Conservation (phyloP, 2,113 vertebrate species). For the Dryoscopus gambensis region DNA sequence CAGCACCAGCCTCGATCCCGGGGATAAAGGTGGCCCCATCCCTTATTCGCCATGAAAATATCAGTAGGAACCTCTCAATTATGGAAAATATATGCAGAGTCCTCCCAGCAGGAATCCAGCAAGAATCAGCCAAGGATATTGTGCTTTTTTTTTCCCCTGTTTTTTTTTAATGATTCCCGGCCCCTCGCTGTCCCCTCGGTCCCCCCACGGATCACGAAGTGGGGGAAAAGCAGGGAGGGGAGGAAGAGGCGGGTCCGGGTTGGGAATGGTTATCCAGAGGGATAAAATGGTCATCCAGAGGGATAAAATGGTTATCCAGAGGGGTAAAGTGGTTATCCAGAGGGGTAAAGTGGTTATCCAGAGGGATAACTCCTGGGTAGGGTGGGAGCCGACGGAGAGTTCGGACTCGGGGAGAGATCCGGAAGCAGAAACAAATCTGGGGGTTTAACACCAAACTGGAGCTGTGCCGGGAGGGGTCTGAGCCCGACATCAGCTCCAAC, state of each 20-base stretch:
- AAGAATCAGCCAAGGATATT: neutral
- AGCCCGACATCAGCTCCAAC: neutral
- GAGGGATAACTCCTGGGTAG: accelerated
- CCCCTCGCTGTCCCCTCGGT: neutral
- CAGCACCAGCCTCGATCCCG: neutral
- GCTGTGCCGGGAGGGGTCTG: neutral
- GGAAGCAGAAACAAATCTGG: neutral
- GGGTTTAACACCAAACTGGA: neutral
- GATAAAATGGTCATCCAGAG: neutral
- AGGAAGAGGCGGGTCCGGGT: neutral
- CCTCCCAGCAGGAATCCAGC: neutral
- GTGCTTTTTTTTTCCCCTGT: neutral
- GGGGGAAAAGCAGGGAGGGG: neutral
- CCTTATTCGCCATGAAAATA: neutral
- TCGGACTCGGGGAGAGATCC: neutral
- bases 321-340: neutral
- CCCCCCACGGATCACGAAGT: neutral
- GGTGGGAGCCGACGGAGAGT: neutral
- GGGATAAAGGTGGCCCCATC: neutral
- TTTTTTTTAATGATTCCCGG: neutral
- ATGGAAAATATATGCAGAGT: neutral
- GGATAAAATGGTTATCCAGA: neutral
- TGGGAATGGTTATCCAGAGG: neutral
- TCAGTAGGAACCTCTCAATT: neutral
- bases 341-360: neutral